A percentile compares a stretch with the other conserved stretches of the same genome.
Evolutionary conservation across 2,888 invertebrate genomes (phyloP).

Genomic region (Chymomyza procnemis): DNA sequence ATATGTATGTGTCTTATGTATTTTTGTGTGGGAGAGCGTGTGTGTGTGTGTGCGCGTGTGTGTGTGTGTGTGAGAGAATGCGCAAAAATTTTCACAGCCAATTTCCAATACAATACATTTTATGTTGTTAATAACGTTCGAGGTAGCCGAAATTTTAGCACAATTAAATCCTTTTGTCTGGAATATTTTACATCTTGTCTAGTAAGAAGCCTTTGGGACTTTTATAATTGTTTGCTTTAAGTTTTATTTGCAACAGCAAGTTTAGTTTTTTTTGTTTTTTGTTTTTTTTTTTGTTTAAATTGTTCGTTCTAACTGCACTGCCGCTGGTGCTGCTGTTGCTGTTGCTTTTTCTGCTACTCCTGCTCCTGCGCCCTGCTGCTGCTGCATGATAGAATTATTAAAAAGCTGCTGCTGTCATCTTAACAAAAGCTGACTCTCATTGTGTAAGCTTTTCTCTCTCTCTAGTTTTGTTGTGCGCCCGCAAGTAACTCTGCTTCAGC

Average conservation of each 20-base stretch:
- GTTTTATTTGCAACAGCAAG: neutral
- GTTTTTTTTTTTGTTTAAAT: too few species aligned
- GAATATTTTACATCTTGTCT: neutral
- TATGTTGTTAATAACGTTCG: neutral
- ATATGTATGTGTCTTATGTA: neutral
- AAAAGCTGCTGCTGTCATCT: conserved; percentile 30
- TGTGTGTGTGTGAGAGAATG: neutral
- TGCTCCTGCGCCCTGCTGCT: conserved; percentile 11
- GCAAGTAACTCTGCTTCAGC: too few species aligned
- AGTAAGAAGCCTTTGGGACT: neutral
- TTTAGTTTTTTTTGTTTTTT: too few species aligned
- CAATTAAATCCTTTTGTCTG: neutral
- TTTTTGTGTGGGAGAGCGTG: neutral
- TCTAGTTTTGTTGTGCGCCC: too few species aligned
- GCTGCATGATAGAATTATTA: too few species aligned
- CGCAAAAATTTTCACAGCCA: neutral
- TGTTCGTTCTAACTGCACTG: neutral
- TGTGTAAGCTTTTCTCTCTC: too few species aligned
- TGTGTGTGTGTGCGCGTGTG: neutral
- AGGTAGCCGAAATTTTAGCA: neutral
- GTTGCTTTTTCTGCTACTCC: conserved; percentile 34
- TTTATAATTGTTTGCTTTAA: neutral
- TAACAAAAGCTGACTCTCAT: too few species aligned
- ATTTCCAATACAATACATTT: neutral
- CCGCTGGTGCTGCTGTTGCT: conserved; percentile 12